Evolutionary conservation across 2,113 vertebrate species (phyloP).

Genomic region (Mastomys coucha): DNA sequence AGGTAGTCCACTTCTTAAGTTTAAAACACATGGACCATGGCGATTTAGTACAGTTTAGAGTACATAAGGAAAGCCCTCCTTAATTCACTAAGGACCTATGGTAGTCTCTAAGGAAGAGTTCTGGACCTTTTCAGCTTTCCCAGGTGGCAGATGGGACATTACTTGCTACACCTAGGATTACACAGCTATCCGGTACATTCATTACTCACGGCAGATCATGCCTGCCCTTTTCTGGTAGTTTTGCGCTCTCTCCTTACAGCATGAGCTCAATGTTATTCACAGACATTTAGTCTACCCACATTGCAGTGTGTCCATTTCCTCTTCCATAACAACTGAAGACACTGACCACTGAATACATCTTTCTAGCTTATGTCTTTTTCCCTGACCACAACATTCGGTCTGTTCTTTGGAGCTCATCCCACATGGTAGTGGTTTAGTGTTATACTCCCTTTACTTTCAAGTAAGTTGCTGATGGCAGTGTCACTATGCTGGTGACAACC

Average conservation of each 20-base stretch:
- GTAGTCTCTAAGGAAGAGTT: background rate
- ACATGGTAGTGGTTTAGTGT: background rate
- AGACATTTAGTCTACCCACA: background rate
- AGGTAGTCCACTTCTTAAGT: background rate
- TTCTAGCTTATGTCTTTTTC: background rate
- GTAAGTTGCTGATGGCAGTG: background rate
- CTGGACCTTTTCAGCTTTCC: background rate
- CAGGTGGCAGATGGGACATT: background rate
- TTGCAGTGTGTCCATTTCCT: background rate
- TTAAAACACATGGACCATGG: background rate
- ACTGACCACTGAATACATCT: background rate
- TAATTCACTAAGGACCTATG: background rate
- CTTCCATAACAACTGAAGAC: background rate
- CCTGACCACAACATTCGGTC: slow-evolving; percentile 10
- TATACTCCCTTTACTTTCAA: background rate
- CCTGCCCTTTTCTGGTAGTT: background rate
- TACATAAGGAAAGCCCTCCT: background rate
- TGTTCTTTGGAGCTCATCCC: background rate
- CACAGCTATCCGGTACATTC: too few species aligned
- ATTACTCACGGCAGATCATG: background rate
- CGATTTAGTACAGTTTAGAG: background rate
- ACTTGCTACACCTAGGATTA: background rate
- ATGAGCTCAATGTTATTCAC: background rate
- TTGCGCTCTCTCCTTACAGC: background rate
- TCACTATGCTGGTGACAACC: background rate